These are phyloP conservation scores for Himalopsyche kuldschensis DNA, from an alignment of 2,888 invertebrate genomes.

Conservation along the genomic window DNA sequence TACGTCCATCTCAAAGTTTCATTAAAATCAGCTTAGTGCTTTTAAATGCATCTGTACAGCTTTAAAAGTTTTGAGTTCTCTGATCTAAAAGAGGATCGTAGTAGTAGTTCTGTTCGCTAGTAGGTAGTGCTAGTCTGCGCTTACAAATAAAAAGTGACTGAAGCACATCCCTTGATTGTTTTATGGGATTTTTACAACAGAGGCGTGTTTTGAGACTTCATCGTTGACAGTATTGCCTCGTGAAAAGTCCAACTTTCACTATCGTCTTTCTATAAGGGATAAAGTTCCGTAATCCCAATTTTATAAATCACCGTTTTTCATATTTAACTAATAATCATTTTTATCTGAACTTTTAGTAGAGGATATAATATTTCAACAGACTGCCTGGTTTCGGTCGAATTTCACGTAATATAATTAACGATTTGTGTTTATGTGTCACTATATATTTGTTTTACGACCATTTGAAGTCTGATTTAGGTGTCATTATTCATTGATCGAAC, in stretches of 20 bases:
- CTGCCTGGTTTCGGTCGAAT: too few relatives aligned
- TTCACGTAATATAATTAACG: too few relatives aligned
- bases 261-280: not conserved
- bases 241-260: not conserved
- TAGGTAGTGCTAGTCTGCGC: not conserved
- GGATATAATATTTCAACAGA: too few relatives aligned
- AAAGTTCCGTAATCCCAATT: too few relatives aligned
- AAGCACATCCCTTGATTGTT: constrained; percentile 38
- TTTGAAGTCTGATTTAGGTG: too few relatives aligned
- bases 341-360: too few relatives aligned
- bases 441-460: too few relatives aligned
- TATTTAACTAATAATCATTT: too few relatives aligned
- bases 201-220: constrained; percentile 26
- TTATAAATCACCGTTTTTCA: too few relatives aligned
- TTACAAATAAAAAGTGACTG: constrained; percentile 30
- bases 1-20: not conserved
- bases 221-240: not conserved
- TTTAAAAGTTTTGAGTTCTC: not conserved
- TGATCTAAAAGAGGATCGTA: not conserved
- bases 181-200: constrained; percentile 37
- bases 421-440: too few relatives aligned
- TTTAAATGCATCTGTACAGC: not conserved
- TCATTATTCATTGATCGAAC: too few relatives aligned
- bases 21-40: not conserved
- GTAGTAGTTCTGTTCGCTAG: not conserved